Base-by-base conservation (phyloP, 2,888 invertebrate genomes). In the Hoplodrina ambigua region DNA sequence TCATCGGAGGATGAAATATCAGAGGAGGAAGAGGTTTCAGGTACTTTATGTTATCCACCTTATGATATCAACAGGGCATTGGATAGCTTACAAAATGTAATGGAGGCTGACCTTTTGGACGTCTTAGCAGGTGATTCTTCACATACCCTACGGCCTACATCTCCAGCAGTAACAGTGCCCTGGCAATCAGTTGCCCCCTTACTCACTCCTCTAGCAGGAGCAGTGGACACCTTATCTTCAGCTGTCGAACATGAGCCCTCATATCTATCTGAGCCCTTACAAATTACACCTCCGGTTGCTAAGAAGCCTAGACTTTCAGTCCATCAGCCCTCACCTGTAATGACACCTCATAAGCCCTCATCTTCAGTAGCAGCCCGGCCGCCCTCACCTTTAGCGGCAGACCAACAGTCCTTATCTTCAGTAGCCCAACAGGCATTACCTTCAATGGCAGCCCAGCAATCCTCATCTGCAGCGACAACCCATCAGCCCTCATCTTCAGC, bases 11-110 rank as follows among this genome's bases (percentile, higher is more conserved):
- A 30, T 30, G 30, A 30, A 30, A 30, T 30, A 30, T 30, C 30
- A 4, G 30, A 30, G 30, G 30, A 30, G 30, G 30, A 30, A 55
- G 55, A 55, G 55, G 55, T 55, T 33, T 55, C 55, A 55, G 55
- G 55, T 55, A 55, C 55, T 55, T 55, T 33, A 55, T 55, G 55
- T 55, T 55, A 55, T 55, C 55, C 55, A 55, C 1, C 30, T 55
- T 55, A 55, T 55, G 54, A 55, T 55, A 55, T 55, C 55, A 37
- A 55, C 55, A 37, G 30, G 30, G 30, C 30, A 30, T 30, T 30
- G 30, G 30, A 30, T 5, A 30, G 30, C 30, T 30, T 30, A 30
- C 30, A 30, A 30, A 30, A 30, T 30, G 30, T 50, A 50, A 50
- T 50, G 50, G 50, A 50, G 8, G 1, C 50, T 50, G 50, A 50